These are phyloP conservation scores for Microcebus tavaratra DNA, from an alignment of 2,113 vertebrate genomes.

Conservation along the genomic window DNA sequence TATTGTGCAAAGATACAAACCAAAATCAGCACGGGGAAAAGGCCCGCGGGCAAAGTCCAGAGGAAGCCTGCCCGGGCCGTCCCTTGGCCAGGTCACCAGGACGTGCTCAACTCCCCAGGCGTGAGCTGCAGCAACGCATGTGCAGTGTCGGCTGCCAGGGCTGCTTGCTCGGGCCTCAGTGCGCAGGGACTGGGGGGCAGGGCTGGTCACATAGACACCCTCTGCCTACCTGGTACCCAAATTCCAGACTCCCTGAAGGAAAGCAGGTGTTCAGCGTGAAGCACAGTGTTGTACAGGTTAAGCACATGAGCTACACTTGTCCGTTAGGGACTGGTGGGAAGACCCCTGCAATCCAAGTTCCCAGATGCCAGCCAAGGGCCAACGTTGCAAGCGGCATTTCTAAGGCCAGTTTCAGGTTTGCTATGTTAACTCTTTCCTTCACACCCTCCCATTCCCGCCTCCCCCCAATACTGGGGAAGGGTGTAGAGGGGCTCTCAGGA, in stretches of 20 bases:
- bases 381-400: background rate
- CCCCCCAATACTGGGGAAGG: accelerated
- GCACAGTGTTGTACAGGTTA: background rate
- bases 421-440: background rate
- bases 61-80: background rate
- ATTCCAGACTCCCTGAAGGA: background rate
- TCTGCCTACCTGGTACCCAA: background rate
- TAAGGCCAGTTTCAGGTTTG: background rate
- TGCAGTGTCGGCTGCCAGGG: no score
- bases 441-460: accelerated
- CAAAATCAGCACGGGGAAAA: background rate
- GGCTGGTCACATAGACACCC: background rate
- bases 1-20: background rate
- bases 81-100: background rate
- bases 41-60: background rate
- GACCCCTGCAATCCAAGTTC: background rate
- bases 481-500: background rate
- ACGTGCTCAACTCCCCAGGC: no score
- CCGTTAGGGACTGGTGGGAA: background rate
- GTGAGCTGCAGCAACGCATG: accelerated
- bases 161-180: background rate
- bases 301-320: background rate
- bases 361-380: background rate
- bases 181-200: background rate
- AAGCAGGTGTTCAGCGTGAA: background rate